phyloP scores from a whole-genome alignment of 2,113 vertebrate species.

The Lepisosteus osseus region DNA sequence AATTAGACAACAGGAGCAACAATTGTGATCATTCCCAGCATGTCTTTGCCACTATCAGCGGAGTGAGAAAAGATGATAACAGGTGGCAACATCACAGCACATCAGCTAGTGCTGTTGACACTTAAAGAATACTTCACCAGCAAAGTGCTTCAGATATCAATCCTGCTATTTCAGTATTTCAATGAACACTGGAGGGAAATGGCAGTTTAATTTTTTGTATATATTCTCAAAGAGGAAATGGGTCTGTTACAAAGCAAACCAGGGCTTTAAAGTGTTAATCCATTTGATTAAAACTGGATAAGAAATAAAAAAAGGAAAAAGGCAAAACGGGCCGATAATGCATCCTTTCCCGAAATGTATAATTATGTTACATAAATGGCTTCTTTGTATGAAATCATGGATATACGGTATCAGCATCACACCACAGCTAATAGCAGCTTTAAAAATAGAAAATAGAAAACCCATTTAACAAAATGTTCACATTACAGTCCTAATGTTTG shows the following conservation, averaged over 20 bases:
- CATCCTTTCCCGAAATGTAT: constrained; percentile 13
- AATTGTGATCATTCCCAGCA: no score
- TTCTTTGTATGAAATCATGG: constrained; percentile 8
- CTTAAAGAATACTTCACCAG: no score
- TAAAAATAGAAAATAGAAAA: constrained; percentile 24
- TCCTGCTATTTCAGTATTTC: no score
- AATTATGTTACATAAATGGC: constrained; percentile 15
- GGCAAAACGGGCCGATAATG: neutral
- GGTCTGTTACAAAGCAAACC: neutral
- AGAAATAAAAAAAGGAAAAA: constrained; percentile 8
- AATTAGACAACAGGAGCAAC: no score
- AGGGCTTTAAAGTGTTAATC: constrained; percentile 6
- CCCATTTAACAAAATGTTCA: constrained; percentile 23
- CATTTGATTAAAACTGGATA: constrained; percentile 1
- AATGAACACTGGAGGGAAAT: no score
- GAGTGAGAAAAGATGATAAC: no score
- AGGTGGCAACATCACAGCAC: no score
- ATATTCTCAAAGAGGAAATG: no score
- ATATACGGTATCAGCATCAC: constrained; percentile 8
- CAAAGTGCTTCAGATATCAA: no score
- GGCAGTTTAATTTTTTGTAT: no score
- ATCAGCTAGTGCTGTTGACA: no score
- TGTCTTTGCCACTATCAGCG: no score
- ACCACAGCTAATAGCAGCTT: constrained; percentile 17
- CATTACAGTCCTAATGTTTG: constrained; percentile 22